Evolutionary conservation across 2,797 vertebrate species (phyloP).

Genomic region (Cyprinodon diabolis): DNA sequence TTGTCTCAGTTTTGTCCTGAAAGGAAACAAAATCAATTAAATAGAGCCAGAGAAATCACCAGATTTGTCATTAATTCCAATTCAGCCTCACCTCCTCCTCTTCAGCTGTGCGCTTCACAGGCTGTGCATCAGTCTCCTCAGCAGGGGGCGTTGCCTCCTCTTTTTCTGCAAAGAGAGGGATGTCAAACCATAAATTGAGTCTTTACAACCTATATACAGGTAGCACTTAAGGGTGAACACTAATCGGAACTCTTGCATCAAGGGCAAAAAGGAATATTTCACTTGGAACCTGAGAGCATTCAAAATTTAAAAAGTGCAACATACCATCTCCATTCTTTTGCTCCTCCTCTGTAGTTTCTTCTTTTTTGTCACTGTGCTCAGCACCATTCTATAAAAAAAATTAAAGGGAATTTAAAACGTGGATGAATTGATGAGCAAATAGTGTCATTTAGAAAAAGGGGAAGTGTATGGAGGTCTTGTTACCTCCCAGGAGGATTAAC

Average conservation of each 20-base stretch:
- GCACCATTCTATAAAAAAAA: constrained; percentile 77
- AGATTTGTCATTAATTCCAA: constrained; percentile 12
- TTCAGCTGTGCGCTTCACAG: constrained; percentile 86
- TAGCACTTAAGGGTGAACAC: neutral
- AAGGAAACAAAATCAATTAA: constrained; percentile 5
- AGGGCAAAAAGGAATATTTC: neutral
- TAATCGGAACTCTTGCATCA: neutral
- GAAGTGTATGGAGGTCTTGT: constrained; percentile 26
- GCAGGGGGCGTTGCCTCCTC: constrained; percentile 79
- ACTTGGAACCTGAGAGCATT: neutral
- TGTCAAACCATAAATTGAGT: constrained; percentile 40
- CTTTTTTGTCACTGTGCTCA: constrained; percentile 80
- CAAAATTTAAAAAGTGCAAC: neutral
- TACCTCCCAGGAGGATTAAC: constrained; percentile 60
- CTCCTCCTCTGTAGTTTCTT: constrained; percentile 73
- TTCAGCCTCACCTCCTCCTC: constrained; percentile 66
- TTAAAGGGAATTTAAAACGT: neutral
- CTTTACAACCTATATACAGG: constrained; percentile 11
- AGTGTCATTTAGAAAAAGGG: constrained; percentile 27
- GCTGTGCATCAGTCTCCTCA: constrained; percentile 79
- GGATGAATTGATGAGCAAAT: constrained; percentile 7
- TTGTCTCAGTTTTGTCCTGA: constrained; percentile 83
- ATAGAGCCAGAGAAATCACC: constrained; percentile 2
- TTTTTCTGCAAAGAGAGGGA: constrained; percentile 61
- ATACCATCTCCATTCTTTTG: constrained; percentile 76